phyloP scores from a whole-genome alignment of 2,113 vertebrate species.

The Aspidoscelis tigris region DNA sequence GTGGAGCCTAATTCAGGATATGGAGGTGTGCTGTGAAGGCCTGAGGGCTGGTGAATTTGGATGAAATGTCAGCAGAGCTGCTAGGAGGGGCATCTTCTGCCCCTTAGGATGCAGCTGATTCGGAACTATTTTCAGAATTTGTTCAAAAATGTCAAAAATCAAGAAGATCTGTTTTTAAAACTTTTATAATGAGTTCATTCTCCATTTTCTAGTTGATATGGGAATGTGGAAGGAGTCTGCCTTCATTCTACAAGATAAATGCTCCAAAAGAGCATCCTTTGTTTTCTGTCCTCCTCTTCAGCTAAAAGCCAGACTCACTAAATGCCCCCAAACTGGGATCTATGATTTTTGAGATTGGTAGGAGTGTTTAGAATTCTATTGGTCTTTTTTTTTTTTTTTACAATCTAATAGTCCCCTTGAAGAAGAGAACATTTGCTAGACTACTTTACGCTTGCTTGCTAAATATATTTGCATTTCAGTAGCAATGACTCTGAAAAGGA shows the following conservation, averaged over 20 bases:
- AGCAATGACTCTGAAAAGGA: not conserved
- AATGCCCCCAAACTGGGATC: not conserved
- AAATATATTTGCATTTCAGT: not conserved
- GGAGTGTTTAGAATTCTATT: not conserved
- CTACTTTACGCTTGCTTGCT: not conserved
- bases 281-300: too few species aligned
- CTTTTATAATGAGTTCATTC: not conserved
- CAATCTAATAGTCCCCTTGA: not conserved
- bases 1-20: too few species aligned
- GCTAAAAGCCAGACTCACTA: too few species aligned
- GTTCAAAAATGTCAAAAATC: not conserved
- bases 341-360: not conserved
- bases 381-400: not conserved
- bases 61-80: too few species aligned
- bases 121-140: conserved; percentile 8
- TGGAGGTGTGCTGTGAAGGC: too few species aligned
- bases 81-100: too few species aligned
- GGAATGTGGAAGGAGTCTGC: not conserved
- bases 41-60: too few species aligned
- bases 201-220: not conserved
- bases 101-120: too few species aligned
- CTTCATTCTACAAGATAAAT: too few species aligned
- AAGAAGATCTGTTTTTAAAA: not conserved
- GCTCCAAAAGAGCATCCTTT: too few species aligned
- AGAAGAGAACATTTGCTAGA: not conserved